phyloP scores from a whole-genome alignment of 2,797 vertebrate genomes.

The Euthynnus affinis region DNA sequence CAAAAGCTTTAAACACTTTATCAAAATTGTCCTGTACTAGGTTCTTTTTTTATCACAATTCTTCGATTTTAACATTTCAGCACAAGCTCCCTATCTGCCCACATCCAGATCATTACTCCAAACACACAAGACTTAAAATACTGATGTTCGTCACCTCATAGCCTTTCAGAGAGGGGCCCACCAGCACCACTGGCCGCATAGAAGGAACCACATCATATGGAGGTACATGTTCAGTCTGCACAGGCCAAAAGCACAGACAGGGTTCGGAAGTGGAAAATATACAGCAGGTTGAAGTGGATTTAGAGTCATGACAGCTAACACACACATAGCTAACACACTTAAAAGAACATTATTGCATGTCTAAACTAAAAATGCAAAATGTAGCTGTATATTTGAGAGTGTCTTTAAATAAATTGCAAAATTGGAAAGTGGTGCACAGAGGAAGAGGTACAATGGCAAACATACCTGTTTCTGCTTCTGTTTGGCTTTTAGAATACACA shows the following conservation, averaged over 20 bases:
- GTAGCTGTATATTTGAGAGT: background rate
- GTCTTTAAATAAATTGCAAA: constrained; percentile 4
- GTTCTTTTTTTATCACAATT: background rate
- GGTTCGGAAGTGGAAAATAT: background rate
- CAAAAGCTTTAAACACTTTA: background rate
- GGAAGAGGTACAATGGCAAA: constrained; percentile 46
- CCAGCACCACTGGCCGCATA: constrained; percentile 96
- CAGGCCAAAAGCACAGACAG: constrained; percentile 45
- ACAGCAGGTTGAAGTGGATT: constrained; percentile 1
- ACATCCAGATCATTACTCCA: background rate
- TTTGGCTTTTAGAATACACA: constrained; percentile 93
- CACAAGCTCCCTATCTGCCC: background rate
- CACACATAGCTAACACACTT: background rate
- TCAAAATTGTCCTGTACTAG: too few relatives aligned
- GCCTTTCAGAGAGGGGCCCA: constrained; percentile 96
- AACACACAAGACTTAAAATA: background rate
- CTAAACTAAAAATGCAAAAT: background rate
- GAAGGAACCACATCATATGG: constrained; percentile 97
- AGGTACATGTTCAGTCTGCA: constrained; percentile 92
- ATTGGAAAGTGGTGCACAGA: background rate
- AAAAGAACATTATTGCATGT: background rate
- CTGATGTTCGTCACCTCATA: constrained; percentile 89
- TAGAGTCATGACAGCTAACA: background rate
- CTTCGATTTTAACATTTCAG: background rate
- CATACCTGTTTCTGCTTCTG: constrained; percentile 99